phyloP scores from a whole-genome alignment of 2,888 invertebrate species.

The Norana najaformis region DNA sequence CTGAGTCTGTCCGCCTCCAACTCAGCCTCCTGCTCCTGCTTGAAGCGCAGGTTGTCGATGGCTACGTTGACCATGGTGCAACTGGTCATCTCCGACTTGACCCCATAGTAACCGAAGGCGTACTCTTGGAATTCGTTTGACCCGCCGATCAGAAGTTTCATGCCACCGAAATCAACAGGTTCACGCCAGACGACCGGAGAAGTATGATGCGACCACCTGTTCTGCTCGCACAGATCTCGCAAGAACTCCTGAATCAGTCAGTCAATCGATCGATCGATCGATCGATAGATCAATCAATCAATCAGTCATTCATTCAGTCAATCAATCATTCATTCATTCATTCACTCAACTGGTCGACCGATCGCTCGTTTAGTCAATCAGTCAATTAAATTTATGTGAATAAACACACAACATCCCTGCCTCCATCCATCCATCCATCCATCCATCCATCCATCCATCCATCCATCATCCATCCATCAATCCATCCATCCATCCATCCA shows the following conservation, averaged over 20 bases:
- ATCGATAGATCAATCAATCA: too few species aligned
- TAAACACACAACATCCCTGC: neutral
- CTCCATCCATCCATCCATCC: neutral
- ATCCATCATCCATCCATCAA: neutral
- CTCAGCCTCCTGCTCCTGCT: neutral
- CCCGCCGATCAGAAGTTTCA: constrained; percentile 61
- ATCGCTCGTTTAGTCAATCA: neutral
- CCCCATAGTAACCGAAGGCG: constrained; percentile 57
- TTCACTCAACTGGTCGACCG: neutral
- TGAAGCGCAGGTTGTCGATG: constrained; percentile 50
- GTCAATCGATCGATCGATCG: too few species aligned
- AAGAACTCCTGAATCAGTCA: constrained; percentile 52
- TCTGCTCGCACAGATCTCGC: constrained; percentile 50
- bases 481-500: neutral
- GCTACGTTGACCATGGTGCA: constrained; percentile 55
- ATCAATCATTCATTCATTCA: neutral
- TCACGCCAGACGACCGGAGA: constrained; percentile 63
- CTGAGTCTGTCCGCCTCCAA: neutral
- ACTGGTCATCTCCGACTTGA: constrained; percentile 54
- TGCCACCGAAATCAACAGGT: constrained; percentile 62
- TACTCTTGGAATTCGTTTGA: constrained; percentile 62
- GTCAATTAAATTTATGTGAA: too few species aligned
- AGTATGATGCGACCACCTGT: constrained; percentile 56
- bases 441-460: neutral
- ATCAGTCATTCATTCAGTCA: neutral